phyloP scores from a whole-genome alignment of 2,888 invertebrate species.

The Plagodis dolabraria region DNA sequence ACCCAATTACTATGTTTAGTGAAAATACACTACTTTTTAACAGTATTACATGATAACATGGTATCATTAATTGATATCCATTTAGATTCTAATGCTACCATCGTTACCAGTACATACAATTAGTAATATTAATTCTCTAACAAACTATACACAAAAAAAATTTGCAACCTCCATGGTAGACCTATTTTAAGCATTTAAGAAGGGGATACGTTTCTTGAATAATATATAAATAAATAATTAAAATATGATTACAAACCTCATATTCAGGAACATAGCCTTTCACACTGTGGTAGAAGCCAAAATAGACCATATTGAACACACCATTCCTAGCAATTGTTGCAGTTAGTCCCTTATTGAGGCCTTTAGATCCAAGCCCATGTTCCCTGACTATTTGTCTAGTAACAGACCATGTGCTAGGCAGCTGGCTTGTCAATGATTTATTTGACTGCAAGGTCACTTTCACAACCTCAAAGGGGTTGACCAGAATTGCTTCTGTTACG shows the following conservation, averaged over 20 bases:
- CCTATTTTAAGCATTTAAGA: too few species aligned
- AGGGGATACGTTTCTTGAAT: too few species aligned
- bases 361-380: constrained; percentile 91
- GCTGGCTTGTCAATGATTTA: constrained; percentile 85
- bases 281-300: constrained; percentile 97
- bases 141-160: background rate
- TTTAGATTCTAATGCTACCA: background rate
- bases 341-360: constrained; percentile 94
- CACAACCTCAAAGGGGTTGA: constrained; percentile 98
- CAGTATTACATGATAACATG: background rate
- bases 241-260: constrained; percentile 69
- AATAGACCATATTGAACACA: constrained; percentile 96
- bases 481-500: constrained; percentile 94
- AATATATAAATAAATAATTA: too few species aligned
- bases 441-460: constrained; percentile 95
- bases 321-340: constrained; percentile 96
- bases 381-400: constrained; percentile 91
- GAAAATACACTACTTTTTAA: background rate
- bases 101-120: background rate
- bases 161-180: too few species aligned
- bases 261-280: constrained; percentile 89
- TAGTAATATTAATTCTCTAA: background rate
- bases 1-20: background rate
- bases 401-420: constrained; percentile 91
- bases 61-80: background rate